Conservation (phyloP, 37 sponge, comb jelly and placozoan species). For the Petrosia ficiformis region DNA sequence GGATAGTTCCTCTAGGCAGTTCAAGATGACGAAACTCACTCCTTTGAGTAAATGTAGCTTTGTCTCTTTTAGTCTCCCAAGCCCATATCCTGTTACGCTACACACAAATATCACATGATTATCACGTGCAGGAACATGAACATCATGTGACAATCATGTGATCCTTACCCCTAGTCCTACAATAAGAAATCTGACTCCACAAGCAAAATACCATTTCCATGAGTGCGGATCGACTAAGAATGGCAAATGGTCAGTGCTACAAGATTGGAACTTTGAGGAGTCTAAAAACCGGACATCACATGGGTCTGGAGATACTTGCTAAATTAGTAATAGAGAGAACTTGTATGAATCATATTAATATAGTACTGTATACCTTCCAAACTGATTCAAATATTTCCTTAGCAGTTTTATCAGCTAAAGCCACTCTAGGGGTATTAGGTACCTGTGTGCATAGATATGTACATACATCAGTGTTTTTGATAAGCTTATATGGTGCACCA, state of each 20-base stretch:
- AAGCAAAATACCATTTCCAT: slow-evolving; percentile 86
- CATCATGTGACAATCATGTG: background rate
- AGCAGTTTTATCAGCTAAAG: background rate
- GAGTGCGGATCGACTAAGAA: slow-evolving; percentile 60
- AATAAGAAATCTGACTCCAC: slow-evolving; percentile 71
- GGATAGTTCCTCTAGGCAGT: slow-evolving; percentile 52
- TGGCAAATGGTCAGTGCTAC: slow-evolving; percentile 20
- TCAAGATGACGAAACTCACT: slow-evolving; percentile 32
- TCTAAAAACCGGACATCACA: no score
- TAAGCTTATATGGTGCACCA: no score
- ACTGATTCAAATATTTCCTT: slow-evolving; percentile 8
- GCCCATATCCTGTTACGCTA: slow-evolving; percentile 28
- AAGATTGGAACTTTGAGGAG: background rate
- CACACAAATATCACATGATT: background rate
- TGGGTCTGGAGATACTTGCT: no score
- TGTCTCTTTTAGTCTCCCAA: slow-evolving; percentile 39
- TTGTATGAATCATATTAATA: no score
- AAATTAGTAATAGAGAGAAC: no score
- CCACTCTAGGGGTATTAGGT: slow-evolving; percentile 35
- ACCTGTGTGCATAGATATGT: no score
- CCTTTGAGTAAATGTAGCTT: background rate
- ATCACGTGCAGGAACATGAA: background rate
- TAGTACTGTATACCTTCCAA: slow-evolving; percentile 42
- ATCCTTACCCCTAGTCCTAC: slow-evolving; percentile 79
- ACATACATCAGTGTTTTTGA: no score